phyloP scores from a whole-genome alignment of 2,113 vertebrate species.

The Anhinga rufa region DNA sequence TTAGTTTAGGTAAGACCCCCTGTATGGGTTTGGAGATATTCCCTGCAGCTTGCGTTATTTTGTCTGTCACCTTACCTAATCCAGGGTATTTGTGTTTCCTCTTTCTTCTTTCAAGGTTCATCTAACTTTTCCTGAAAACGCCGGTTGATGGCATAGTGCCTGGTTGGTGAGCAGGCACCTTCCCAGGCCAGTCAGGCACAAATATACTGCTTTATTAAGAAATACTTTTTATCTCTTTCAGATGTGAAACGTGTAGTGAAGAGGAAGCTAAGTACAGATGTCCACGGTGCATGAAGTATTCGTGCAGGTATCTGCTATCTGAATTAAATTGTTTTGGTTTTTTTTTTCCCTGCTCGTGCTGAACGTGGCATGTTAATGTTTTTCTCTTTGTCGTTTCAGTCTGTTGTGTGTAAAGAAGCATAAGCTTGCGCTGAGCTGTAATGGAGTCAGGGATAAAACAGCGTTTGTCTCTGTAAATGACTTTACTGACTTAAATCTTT shows the following conservation, averaged over 20 bases:
- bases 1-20: not conserved
- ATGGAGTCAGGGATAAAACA: constrained; percentile 87
- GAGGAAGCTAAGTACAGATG: constrained; percentile 90
- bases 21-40: not conserved
- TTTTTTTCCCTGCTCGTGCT: not conserved
- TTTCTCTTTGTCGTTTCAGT: constrained; percentile 65
- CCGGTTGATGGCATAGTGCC: not conserved
- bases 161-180: not conserved
- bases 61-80: not conserved
- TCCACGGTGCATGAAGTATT: constrained; percentile 84
- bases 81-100: not conserved
- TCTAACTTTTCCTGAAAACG: not conserved
- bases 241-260: constrained; percentile 84
- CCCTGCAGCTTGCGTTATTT: not conserved
- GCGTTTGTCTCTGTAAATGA: constrained; percentile 81
- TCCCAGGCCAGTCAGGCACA: not conserved
- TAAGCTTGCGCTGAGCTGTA: constrained; percentile 82
- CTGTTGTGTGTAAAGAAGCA: constrained; percentile 91
- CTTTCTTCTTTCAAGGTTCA: not conserved
- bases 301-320: constrained; percentile 82
- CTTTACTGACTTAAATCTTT: constrained; percentile 88
- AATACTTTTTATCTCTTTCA: constrained; percentile 50
- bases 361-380: not conserved
- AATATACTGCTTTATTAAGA: not conserved
- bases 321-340: not conserved